phyloP scores from a whole-genome alignment of 2,113 vertebrate species.

The Mastomys coucha region DNA sequence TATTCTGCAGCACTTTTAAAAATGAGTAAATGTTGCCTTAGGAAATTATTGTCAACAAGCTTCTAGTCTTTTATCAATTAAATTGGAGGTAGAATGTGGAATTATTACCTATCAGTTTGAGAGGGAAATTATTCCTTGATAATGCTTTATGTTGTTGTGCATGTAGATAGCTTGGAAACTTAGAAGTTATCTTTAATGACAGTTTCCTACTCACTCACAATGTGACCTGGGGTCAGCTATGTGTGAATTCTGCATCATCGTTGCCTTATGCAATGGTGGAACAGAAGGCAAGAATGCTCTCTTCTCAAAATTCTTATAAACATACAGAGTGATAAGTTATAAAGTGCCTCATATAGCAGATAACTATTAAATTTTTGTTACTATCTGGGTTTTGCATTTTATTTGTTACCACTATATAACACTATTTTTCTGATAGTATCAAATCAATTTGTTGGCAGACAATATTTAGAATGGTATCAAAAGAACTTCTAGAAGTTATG shows the following conservation, averaged over 20 bases:
- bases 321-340: background rate
- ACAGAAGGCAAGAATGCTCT: background rate
- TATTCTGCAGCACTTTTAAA: background rate
- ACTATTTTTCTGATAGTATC: slow-evolving; percentile 42
- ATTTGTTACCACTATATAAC: slow-evolving; percentile 25
- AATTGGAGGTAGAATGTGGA: background rate
- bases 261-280: background rate
- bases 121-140: background rate
- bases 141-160: background rate
- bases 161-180: background rate
- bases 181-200: background rate
- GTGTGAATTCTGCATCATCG: background rate
- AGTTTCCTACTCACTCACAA: background rate
- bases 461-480: slow-evolving; percentile 42
- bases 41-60: background rate
- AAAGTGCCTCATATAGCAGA: background rate
- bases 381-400: slow-evolving; percentile 10
- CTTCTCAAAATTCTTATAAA: slow-evolving; percentile 28
- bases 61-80: background rate
- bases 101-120: background rate
- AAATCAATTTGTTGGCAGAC: slow-evolving; percentile 3
- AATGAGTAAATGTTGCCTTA: background rate
- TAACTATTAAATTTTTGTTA: slow-evolving; percentile 25
- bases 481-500: background rate
- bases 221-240: background rate